Base-by-base conservation (phyloP, 2,797 vertebrate genomes). In the Pogoniulus pusillus region DNA sequence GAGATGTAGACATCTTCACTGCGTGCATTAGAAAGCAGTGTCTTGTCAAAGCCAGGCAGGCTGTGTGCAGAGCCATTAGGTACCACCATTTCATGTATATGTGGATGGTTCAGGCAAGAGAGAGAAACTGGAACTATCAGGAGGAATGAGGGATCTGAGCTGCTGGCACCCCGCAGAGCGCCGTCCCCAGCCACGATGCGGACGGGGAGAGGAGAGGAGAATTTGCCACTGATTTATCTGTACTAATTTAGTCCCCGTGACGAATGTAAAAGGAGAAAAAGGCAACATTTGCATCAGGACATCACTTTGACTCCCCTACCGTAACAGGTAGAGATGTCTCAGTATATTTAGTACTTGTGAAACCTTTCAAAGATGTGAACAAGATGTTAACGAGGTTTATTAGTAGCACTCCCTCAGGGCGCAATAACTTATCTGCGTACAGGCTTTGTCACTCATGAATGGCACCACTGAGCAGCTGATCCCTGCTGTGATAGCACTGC, bases 111-210 rank as follows among this genome's bases (percentile, higher is more conserved):
- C 69, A 82, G 55, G 88, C 34, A 30, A 85, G 72, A 84, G 63
- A 80, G 59, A 71, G 51, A 92, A 90, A 93, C 23, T 57, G 49
- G 27, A 95, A 66, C 73, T 87, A 78, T 94, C 93, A 87, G 64
- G 58, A 73, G 58, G 37, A 35, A 82, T 87, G 84, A 90, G 41
- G 62, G 77, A 83, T 81, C 47, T 0, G 0, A 26, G 60, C 77
- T 91, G 78, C 79, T 88, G 70, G 65, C 63, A 82, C 16, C 32
- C 55, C 63, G 47, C 89, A 83, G 63, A 94, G 84, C 34, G 73
- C 29, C 57, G 54, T 32, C 53, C 6, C 1, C 68, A 88, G 69
- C 32, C 1, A 1, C 6, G 3, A 2, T 2, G 11, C 24, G 29
- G 18, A 12, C 9, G 11, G 9, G 18, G 41, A 41, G 24, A 69